Evolutionary conservation across 2,113 vertebrate species (phyloP).

Genomic region (Corythaixoides concolor): DNA sequence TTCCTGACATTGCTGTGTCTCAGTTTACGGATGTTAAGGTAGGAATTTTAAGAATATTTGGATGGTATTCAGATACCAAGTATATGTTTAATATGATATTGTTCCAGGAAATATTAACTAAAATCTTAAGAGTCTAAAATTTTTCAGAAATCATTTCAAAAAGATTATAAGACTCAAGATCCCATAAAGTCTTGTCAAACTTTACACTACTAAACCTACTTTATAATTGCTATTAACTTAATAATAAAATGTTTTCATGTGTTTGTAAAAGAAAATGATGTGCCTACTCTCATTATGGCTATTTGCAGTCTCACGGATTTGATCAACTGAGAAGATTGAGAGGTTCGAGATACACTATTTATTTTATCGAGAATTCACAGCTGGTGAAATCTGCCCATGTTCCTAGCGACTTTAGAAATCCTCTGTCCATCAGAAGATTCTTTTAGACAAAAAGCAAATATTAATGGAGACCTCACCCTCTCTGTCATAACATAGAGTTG

Average conservation of each 20-base stretch:
- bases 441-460: neutral
- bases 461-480: neutral
- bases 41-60: slow-evolving; percentile 13
- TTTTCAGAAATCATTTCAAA: neutral
- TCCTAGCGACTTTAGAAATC: neutral
- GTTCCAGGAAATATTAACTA: neutral
- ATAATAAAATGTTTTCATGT: neutral
- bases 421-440: neutral
- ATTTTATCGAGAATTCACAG: neutral
- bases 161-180: neutral
- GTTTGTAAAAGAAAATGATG: neutral
- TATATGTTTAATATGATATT: neutral
- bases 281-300: neutral
- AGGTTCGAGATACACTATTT: neutral
- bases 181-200: neutral
- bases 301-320: neutral
- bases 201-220: neutral
- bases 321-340: neutral
- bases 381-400: neutral
- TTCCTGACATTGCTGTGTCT: slow-evolving; percentile 88
- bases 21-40: slow-evolving; percentile 93
- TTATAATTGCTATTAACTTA: neutral
- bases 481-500: neutral
- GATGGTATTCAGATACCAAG: neutral
- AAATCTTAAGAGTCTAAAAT: neutral